phyloP scores from a whole-genome alignment of 2,888 invertebrate species.

The Hemaris fuciformis region DNA sequence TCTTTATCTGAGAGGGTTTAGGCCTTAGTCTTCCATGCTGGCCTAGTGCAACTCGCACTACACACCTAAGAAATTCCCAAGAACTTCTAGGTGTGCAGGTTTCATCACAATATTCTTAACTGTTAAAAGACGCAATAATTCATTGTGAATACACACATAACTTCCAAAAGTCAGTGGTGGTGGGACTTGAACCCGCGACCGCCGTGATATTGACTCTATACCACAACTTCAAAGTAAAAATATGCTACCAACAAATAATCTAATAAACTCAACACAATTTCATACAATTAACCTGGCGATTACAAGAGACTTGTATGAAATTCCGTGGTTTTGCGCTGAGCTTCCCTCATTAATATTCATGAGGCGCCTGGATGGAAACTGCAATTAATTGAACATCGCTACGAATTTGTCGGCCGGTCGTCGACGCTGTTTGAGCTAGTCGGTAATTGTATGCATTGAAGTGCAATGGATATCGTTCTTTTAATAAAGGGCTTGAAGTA shows the following conservation, averaged over 20 bases:
- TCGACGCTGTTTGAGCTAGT: background rate
- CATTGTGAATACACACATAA: too few relatives aligned
- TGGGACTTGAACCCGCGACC: too few relatives aligned
- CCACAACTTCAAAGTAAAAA: too few relatives aligned
- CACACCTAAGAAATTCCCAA: too few relatives aligned
- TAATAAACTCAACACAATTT: background rate
- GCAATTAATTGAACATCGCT: constrained; percentile 41
- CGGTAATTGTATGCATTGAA: background rate
- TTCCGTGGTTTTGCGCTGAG: constrained; percentile 16
- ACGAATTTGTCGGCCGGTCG: background rate
- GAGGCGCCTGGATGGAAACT: constrained; percentile 20
- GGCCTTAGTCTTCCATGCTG: too few relatives aligned
- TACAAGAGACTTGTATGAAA: constrained; percentile 10
- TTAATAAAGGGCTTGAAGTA: background rate
- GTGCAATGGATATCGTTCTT: background rate
- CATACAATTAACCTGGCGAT: background rate
- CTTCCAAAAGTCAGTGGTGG: too few relatives aligned
- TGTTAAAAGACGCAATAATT: too few relatives aligned
- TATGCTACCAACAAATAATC: background rate
- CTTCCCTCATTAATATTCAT: constrained; percentile 39
- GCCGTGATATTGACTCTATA: too few relatives aligned
- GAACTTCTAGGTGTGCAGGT: too few relatives aligned
- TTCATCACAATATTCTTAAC: too few relatives aligned
- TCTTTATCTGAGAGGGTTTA: too few relatives aligned
- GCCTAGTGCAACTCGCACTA: too few relatives aligned